Evolutionary conservation across 1,140 invertebrate genomes (phyloP), one percentile per base, ranked within the genome.

Genomic region (Meteorus sp.): DNA sequence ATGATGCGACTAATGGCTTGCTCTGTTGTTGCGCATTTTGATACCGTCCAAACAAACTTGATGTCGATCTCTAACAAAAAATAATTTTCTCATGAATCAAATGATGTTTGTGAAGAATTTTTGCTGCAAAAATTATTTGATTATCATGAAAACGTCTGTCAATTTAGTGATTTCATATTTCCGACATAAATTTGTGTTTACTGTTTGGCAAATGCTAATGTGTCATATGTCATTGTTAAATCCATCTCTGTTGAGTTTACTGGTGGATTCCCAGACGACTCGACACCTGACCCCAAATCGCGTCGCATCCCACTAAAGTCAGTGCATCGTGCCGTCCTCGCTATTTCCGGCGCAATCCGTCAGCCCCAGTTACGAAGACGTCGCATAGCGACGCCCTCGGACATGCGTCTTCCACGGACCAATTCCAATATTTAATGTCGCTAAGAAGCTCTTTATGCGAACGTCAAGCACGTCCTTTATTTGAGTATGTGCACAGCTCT

Each of bases 321-420:
- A 55, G 31, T 51, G 51, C 50, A 19, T 31, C 44, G 45, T 52
- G 51, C 59, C 62, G 61, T 63, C 65, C 66, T 67, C 69, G 74
- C 76, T 79, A 79, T 79, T 79, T 78, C 71, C 72, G 75, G 70
- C 75, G 72, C 69, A 72, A 79, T 79, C 74, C 74, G 75, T 79
- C 76, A 77, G 70, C 53, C 66, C 70, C 69, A 59, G 69, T 79
- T 77, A 78, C 65, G 70, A 69, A 72, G 74, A 75, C 66, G 63
- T 68, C 67, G n/a, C n/a, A n/a, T 66, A 65, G 62, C 58, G 60
- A 68, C 76, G 74, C 74, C 75, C 71, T 72, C 63, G 56, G 56
- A 60, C 66, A 43, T 62, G 69, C 68, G 68, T 77, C 72, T 75
- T 77, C 71, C 71, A 74, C 72, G 72, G 74, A 63, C 75, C 67